Percentiles rank a stretch among this genome's conserved stretches.
Conservation (phyloP, 2,113 vertebrate genomes). For the Lophotis ruficrista region DNA sequence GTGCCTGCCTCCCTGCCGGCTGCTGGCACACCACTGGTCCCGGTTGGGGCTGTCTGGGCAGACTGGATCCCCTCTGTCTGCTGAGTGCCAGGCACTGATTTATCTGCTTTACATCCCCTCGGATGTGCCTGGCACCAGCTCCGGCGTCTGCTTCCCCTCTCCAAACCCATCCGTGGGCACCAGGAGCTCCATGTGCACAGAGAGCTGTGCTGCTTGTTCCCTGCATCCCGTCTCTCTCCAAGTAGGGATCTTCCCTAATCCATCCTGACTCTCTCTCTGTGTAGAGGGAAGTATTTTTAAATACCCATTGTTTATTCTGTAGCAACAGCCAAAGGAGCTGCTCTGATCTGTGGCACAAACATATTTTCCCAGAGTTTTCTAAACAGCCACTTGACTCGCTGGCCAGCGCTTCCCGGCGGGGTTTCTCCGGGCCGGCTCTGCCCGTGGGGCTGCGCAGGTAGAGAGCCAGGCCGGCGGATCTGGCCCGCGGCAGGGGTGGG, state of each 20-base stretch:
- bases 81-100: neutral
- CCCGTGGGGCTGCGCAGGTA: neutral
- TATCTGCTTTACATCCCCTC: neutral
- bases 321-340: neutral
- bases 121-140: neutral
- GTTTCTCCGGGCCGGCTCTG: neutral
- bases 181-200: neutral
- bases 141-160: neutral
- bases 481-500: neutral
- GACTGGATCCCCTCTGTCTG: neutral
- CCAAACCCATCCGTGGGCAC: neutral
- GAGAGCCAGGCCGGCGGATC: fast-evolving
- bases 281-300: neutral
- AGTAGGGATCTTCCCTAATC: neutral
- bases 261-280: neutral
- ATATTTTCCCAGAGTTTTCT: constrained; percentile 28
- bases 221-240: neutral
- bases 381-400: neutral
- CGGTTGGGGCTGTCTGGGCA: neutral
- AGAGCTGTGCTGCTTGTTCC: neutral
- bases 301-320: neutral
- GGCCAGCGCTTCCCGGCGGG: neutral
- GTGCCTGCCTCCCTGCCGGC: neutral
- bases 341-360: neutral
- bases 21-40: neutral